Evolutionary conservation across 2,797 vertebrate species (phyloP).

Genomic region (Urophycis tenuis): DNA sequence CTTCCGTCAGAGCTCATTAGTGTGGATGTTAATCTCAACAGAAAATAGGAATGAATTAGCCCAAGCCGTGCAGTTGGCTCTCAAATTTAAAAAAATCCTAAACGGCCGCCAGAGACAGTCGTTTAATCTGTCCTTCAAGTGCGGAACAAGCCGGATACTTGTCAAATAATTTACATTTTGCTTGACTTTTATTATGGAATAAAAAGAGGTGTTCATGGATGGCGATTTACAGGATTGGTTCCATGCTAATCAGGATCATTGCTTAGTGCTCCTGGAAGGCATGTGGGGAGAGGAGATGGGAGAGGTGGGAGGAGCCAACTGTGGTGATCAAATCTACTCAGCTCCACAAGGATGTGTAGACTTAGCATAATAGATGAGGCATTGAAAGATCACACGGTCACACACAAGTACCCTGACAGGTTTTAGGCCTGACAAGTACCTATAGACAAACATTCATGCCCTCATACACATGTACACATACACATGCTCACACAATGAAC

Average conservation of each 20-base stretch:
- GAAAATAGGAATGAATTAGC: background rate
- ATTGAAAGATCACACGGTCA: background rate
- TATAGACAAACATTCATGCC: too few species aligned
- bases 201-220: background rate
- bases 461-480: too few species aligned
- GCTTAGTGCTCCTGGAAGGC: background rate
- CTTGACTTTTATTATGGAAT: background rate
- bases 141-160: background rate
- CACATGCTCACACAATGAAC: too few species aligned
- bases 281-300: background rate
- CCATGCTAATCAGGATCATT: background rate
- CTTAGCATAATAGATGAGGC: too few species aligned
- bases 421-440: too few species aligned
- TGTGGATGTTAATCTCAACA: slow-evolving; percentile 1
- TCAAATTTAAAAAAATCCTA: background rate
- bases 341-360: background rate
- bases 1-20: background rate
- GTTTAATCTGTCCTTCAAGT: slow-evolving; percentile 3
- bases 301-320: slow-evolving; percentile 1
- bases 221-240: background rate
- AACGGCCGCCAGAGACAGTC: background rate
- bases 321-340: background rate
- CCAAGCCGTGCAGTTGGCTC: background rate
- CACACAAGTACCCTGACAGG: background rate
- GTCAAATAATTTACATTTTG: background rate